phyloP scores from a whole-genome alignment of 2,113 vertebrate species.

The Fukomys damarensis region DNA sequence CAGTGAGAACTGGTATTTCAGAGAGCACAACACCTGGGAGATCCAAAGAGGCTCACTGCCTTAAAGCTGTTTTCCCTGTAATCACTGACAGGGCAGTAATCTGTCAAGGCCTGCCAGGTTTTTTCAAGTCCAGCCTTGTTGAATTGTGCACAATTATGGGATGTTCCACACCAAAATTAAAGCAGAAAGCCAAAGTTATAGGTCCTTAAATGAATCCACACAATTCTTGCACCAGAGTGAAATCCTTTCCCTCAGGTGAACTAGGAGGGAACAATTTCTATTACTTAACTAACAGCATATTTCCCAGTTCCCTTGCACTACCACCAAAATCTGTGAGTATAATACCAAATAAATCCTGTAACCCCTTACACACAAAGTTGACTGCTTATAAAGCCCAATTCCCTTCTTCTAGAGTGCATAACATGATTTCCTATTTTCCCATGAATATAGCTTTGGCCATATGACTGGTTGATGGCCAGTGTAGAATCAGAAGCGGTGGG shows the following conservation, averaged over 20 bases:
- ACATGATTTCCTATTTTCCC: background rate
- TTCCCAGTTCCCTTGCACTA: background rate
- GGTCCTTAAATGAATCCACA: background rate
- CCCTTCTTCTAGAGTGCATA: background rate
- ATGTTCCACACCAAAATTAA: background rate
- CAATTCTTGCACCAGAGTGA: background rate
- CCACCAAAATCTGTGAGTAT: background rate
- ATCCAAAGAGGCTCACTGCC: background rate
- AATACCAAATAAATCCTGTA: background rate
- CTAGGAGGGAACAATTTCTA: background rate
- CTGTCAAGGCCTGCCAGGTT: background rate
- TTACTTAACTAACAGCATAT: background rate
- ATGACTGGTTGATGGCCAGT: background rate
- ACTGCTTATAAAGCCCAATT: background rate
- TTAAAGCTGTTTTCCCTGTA: background rate
- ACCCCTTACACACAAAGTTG: background rate
- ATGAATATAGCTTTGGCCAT: background rate
- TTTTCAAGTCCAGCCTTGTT: background rate
- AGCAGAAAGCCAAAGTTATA: background rate
- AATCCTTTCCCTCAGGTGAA: background rate
- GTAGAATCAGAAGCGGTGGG: background rate
- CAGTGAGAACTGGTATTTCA: background rate
- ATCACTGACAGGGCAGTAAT: background rate
- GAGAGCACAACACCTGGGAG: background rate
- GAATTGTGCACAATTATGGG: background rate